These are phyloP conservation scores for Tachina grossa DNA, from an alignment of 2,888 invertebrate genomes.

Conservation along the genomic window DNA sequence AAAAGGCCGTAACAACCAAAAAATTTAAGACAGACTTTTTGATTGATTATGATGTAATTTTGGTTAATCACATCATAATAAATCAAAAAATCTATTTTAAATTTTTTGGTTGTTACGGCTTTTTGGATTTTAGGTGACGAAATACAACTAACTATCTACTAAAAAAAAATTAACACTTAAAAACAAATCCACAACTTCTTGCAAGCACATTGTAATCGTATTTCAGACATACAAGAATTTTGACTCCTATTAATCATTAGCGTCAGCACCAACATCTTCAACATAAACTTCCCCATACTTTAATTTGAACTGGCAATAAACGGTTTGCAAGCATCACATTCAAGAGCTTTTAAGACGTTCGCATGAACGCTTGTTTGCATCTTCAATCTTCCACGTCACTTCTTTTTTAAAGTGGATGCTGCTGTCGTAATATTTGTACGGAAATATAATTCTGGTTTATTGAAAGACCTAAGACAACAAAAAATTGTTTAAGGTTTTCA, in stretches of 20 bases:
- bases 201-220: not conserved
- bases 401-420: slow-evolving; percentile 1
- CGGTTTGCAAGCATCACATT: not conserved
- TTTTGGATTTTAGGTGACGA: too few species aligned
- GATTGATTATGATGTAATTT: too few species aligned
- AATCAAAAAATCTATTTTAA: too few species aligned
- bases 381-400: not conserved
- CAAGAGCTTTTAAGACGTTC: not conserved
- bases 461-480: slow-evolving; percentile 11
- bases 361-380: not conserved
- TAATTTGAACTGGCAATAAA: not conserved
- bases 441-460: slow-evolving; percentile 6
- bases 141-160: not conserved
- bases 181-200: not conserved
- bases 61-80: too few species aligned
- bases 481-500: not conserved
- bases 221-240: not conserved
- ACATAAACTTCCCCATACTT: not conserved
- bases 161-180: not conserved
- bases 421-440: not conserved
- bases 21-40: too few species aligned
- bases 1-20: too few species aligned
- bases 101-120: too few species aligned
- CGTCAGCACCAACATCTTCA: not conserved
- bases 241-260: not conserved